Percentiles rank a stretch among this genome's conserved stretches.
phyloP scores from a whole-genome alignment of 2,888 invertebrate species.

The Drosophila limbata region DNA sequence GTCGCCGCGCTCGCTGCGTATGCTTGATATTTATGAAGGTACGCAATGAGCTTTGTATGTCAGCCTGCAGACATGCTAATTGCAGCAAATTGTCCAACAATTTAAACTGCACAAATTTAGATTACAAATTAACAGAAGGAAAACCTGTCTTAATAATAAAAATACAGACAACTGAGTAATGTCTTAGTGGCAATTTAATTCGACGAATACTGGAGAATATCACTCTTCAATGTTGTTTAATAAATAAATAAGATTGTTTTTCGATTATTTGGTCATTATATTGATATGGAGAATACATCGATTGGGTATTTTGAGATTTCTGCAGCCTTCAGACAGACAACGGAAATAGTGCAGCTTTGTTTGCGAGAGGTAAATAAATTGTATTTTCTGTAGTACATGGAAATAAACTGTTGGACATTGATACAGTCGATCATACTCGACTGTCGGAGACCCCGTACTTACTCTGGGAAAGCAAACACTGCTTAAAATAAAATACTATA shows the following conservation, averaged over 20 bases:
- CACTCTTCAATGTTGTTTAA: neutral
- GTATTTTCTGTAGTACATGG: too few relatives aligned
- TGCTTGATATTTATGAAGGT: slow-evolving; percentile 57
- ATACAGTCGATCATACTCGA: too few relatives aligned
- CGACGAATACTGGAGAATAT: neutral
- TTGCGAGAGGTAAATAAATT: slow-evolving; percentile 1
- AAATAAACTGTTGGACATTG: too few relatives aligned
- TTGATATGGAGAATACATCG: neutral
- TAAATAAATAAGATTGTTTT: neutral
- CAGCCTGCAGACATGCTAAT: slow-evolving; percentile 29
- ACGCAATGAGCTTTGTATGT: slow-evolving; percentile 44
- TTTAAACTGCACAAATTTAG: slow-evolving; percentile 3
- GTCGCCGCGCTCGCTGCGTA: slow-evolving; percentile 58
- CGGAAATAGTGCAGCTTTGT: slow-evolving; percentile 12
- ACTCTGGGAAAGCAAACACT: too few relatives aligned
- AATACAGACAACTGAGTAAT: neutral
- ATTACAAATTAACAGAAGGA: neutral
- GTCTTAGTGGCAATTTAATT: neutral
- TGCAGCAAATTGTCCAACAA: slow-evolving; percentile 31
- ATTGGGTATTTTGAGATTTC: neutral
- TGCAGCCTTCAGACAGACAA: slow-evolving; percentile 1
- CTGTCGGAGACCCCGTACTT: too few relatives aligned
- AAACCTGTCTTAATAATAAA: neutral
- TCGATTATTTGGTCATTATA: neutral
- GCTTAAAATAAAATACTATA: too few relatives aligned